Conservation (phyloP, 2,797 vertebrate species). For the Acanthurus tractus region DNA sequence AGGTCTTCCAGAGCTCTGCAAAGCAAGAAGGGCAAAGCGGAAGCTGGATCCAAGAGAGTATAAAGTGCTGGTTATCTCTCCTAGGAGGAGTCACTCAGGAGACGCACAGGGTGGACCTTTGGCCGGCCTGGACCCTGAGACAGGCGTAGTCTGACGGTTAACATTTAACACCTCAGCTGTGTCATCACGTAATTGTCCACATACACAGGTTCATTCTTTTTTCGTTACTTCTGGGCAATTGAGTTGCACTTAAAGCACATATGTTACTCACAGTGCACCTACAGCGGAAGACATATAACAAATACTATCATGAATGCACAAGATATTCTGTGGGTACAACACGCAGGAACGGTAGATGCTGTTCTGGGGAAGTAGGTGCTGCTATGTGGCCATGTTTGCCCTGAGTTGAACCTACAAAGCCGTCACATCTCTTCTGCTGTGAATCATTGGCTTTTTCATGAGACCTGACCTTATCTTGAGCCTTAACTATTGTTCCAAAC, state of each 20-base stretch:
- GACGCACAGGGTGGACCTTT: conserved; percentile 68
- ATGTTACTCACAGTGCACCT: no score
- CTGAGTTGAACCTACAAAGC: not conserved
- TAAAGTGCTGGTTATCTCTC: conserved; percentile 56
- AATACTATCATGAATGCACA: not conserved
- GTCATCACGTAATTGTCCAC: conserved; percentile 56
- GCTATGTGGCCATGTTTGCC: not conserved
- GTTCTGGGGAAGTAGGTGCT: not conserved
- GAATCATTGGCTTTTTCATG: not conserved
- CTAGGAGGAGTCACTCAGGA: conserved; percentile 60
- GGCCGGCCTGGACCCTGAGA: conserved; percentile 69
- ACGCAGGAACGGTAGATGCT: not conserved
- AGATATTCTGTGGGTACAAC: not conserved
- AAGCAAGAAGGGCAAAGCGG: conserved; percentile 21
- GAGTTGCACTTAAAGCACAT: not conserved
- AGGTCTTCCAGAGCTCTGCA: conserved; percentile 33
- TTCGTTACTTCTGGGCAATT: not conserved
- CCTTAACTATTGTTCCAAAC: not conserved
- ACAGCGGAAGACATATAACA: not conserved
- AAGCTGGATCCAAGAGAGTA: conserved; percentile 37
- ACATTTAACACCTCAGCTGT: conserved; percentile 80
- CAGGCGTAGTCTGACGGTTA: conserved; percentile 74
- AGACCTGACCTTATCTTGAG: not conserved
- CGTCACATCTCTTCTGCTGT: not conserved
- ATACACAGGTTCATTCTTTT: not conserved